These are phyloP conservation scores for Naja naja DNA, from an alignment of 2,113 vertebrate species.

Conservation along the genomic window DNA sequence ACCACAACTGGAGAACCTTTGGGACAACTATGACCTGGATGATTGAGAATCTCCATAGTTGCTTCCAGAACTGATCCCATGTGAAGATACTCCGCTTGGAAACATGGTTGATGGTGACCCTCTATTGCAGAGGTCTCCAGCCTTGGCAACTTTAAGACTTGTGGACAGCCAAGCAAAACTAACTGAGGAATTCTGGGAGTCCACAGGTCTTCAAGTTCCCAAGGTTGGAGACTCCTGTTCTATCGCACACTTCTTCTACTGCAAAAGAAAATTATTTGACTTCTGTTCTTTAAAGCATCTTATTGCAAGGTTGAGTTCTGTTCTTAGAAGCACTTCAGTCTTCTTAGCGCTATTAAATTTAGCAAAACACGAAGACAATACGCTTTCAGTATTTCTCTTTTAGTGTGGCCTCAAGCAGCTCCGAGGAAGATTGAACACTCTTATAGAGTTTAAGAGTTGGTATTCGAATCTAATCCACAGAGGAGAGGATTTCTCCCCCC, in stretches of 20 bases:
- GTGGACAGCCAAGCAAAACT: no score
- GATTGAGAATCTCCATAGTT: neutral
- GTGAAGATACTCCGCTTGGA: no score
- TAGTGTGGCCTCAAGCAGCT: conserved; percentile 36
- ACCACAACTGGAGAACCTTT: no score
- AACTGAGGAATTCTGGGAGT: no score
- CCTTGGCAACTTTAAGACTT: no score
- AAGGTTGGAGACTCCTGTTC: no score
- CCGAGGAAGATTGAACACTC: conserved; percentile 34
- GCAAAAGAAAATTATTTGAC: neutral
- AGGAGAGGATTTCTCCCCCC: accelerated
- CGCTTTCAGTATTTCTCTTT: conserved; percentile 13
- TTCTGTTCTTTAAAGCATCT: neutral
- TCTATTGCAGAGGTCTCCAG: neutral
- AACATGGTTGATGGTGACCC: neutral
- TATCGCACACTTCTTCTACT: neutral
- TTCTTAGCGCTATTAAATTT: conserved; percentile 15
- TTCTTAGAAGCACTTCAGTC: conserved; percentile 41
- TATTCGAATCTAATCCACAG: conserved; percentile 24
- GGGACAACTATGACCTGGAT: no score
- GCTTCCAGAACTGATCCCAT: neutral
- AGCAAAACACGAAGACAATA: conserved; percentile 38
- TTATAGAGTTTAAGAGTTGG: neutral
- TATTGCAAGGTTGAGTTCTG: conserved; percentile 39
- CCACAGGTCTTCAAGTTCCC: no score